These are phyloP conservation scores for Nudaria mundana DNA, from an alignment of 2,888 invertebrate species.

Conservation along the genomic window DNA sequence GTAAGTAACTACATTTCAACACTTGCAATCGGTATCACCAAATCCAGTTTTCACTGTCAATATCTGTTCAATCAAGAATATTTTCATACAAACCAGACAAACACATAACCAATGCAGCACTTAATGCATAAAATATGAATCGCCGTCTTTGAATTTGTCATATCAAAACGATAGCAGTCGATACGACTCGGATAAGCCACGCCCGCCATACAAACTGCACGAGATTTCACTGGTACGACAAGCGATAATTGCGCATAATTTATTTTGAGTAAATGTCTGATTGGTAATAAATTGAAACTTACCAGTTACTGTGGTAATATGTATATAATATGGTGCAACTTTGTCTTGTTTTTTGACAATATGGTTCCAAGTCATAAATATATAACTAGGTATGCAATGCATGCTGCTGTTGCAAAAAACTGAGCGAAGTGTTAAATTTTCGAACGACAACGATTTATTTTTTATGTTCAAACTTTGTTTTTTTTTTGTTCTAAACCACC, in stretches of 20 bases:
- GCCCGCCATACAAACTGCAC: conserved; percentile 43
- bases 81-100: conserved; percentile 26
- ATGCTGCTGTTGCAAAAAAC: too few species aligned
- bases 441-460: too few species aligned
- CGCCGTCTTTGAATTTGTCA: conserved; percentile 70
- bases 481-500: too few species aligned
- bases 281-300: conserved; percentile 36
- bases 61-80: too few species aligned
- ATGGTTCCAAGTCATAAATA: too few species aligned
- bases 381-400: too few species aligned
- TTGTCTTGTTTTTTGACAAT: too few species aligned
- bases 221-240: conserved; percentile 54
- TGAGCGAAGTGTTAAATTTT: too few species aligned
- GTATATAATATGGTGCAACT: not conserved
- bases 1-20: too few species aligned
- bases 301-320: conserved; percentile 20
- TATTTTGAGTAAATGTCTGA: conserved; percentile 38
- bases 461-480: too few species aligned
- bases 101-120: conserved; percentile 46
- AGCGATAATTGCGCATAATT: conserved; percentile 54
- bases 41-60: conserved; percentile 14
- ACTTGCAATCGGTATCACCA: too few species aligned
- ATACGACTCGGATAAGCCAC: conserved; percentile 48
- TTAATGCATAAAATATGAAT: conserved; percentile 75
- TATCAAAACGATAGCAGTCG: conserved; percentile 59